These are phyloP conservation scores for Troglohyphantes excavatus DNA, from an alignment of 2,888 invertebrate species.

Conservation along the genomic window DNA sequence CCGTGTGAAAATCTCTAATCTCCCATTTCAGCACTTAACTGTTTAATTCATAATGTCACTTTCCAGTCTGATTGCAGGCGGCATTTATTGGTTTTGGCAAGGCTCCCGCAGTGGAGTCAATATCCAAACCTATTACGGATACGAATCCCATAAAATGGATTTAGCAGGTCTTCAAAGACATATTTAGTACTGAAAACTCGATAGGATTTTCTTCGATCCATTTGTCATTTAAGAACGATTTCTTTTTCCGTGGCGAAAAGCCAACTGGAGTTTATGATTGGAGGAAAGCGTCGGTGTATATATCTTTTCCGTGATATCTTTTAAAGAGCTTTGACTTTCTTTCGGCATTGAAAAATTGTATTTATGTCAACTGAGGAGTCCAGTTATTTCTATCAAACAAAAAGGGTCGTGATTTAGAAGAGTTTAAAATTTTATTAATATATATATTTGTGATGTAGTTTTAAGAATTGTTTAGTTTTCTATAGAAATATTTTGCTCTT, in stretches of 20 bases:
- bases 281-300: not conserved
- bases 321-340: too few species aligned
- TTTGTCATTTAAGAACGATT: constrained; percentile 6
- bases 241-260: not conserved
- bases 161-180: not conserved
- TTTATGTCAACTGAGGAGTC: too few species aligned
- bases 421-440: too few species aligned
- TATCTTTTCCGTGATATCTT: too few species aligned
- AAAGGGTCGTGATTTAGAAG: too few species aligned
- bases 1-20: too few species aligned
- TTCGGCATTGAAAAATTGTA: too few species aligned
- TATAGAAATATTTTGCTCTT: too few species aligned
- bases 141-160: not conserved
- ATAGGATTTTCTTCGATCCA: constrained; percentile 1
- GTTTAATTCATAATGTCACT: not conserved
- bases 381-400: too few species aligned
- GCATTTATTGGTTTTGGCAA: constrained; percentile 38
- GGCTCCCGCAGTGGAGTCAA: not conserved
- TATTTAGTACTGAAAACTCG: not conserved
- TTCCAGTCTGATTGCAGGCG: not conserved
- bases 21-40: too few species aligned
- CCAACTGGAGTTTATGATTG: not conserved
- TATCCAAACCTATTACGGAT: not conserved
- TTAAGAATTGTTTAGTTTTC: too few species aligned
- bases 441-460: too few species aligned